Evolutionary conservation across 2,888 invertebrate genomes (phyloP), one percentile per base, ranked within the genome.

Genomic region (Colostygia pectinataria): DNA sequence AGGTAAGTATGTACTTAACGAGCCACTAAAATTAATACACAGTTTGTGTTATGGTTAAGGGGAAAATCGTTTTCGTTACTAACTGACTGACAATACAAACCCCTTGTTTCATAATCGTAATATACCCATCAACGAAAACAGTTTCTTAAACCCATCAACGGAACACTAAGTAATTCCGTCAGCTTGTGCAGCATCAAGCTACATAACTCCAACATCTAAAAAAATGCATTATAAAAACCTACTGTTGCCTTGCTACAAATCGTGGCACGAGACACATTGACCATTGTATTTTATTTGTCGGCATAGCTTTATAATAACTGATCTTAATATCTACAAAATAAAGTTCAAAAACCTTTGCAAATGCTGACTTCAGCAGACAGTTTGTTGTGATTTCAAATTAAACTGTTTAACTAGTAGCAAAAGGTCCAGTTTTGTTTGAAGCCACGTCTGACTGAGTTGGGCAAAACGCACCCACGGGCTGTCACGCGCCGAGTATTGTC

Each of bases 211-310:
- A 60, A 73, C 63, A 65, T 64, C 66, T 71, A 59, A 77, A 79
- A 83, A 83, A 80, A 64, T 59, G 56, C 45, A 54, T 54, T 78
- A 80, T 3, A 4, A 79, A 74, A 54, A 55, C 42, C 27, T 68
- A 64, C 68, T 68, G 68, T 59, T 65, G 64, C 66, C 63, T 61
- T 61, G 65, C 70, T 60, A 74, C 71, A 74, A 74, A 80, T 81
- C 70, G 78, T 85, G 84, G 87, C 87, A 88, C 87, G 87, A 83
- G 87, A 80, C 87, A 85, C 80, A 77, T 77, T 80, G 81, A 78
- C 81, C 79, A 80, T 80, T 83, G 74, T 80, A 71, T 81, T 83
- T 84, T 82, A 79, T 80, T 80, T 40, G 47, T 62, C 48, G 58
- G 12, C 13, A 8, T 8, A 28, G 4, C 8, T 29, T 2, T n/a